Percentiles rank a stretch among this genome's conserved stretches.
These are phyloP conservation scores for Erinaceus europaeus DNA, from an alignment of 2,113 vertebrate genomes.

Conservation along the genomic window DNA sequence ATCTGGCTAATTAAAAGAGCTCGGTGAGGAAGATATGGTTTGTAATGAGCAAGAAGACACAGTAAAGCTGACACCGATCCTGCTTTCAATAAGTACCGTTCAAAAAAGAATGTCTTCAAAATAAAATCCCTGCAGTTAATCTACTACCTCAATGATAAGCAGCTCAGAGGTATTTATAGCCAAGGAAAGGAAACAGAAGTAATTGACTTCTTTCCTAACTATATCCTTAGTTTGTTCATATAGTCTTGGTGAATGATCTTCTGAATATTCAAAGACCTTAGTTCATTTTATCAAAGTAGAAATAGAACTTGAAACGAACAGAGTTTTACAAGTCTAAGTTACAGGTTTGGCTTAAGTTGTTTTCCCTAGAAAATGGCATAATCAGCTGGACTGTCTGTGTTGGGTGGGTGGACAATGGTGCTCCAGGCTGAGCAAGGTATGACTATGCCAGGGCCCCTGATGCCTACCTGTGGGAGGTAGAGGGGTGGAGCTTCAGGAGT, in stretches of 20 bases:
- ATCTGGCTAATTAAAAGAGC: background rate
- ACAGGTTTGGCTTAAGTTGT: background rate
- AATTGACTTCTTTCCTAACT: background rate
- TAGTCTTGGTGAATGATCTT: background rate
- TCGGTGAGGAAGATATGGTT: background rate
- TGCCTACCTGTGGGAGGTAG: too few relatives aligned
- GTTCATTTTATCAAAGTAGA: background rate
- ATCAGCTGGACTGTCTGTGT: background rate
- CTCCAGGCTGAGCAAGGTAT: too few relatives aligned
- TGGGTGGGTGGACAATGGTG: too few relatives aligned
- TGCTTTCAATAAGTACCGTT: background rate
- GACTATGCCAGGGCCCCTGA: too few relatives aligned
- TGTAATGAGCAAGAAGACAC: background rate
- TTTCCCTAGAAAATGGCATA: background rate
- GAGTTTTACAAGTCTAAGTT: background rate
- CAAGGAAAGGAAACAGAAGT: background rate
- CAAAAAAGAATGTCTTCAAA: background rate
- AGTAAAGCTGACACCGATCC: background rate
- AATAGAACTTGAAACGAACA: slow-evolving; percentile 17
- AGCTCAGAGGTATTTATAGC: background rate
- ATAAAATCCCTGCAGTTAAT: background rate
- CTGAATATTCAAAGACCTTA: background rate
- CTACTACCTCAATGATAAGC: background rate
- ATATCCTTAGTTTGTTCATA: background rate
- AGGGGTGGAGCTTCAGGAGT: too few relatives aligned